These are phyloP conservation scores for Drosophila cardini DNA, from an alignment of 1,140 invertebrate genomes.

Conservation along the genomic window DNA sequence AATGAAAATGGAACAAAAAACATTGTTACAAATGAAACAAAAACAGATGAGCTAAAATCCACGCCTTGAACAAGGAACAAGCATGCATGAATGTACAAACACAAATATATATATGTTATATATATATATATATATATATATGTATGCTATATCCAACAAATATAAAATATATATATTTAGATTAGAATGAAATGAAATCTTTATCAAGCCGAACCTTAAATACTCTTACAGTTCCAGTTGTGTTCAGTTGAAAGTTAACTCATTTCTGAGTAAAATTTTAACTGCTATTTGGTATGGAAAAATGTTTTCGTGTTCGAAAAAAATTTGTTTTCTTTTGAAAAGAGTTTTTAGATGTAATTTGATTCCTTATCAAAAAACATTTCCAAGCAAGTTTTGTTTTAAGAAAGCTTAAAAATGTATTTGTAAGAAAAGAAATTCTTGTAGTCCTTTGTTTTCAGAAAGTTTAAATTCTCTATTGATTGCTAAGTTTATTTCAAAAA, in stretches of 20 bases:
- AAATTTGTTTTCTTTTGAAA: too few relatives aligned
- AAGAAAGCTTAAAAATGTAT: too few relatives aligned
- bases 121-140: too few relatives aligned
- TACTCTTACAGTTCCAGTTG: neutral
- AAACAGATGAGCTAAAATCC: slow-evolving; percentile 10
- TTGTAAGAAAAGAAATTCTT: too few relatives aligned
- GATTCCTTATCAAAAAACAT: too few relatives aligned
- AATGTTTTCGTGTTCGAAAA: too few relatives aligned
- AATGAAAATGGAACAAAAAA: slow-evolving; percentile 20
- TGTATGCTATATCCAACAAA: neutral
- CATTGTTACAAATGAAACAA: slow-evolving; percentile 27
- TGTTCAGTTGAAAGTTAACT: neutral
- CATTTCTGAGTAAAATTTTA: neutral
- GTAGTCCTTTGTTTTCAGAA: too few relatives aligned
- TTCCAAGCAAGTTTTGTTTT: too few relatives aligned
- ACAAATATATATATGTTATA: slow-evolving; percentile 4
- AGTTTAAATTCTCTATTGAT: too few relatives aligned
- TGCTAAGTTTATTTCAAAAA: too few relatives aligned
- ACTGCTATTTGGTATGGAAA: too few relatives aligned
- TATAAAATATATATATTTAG: neutral
- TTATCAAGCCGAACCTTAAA: neutral
- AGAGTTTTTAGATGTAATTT: too few relatives aligned
- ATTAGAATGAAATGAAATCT: neutral
- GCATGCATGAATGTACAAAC: neutral
- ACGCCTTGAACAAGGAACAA: neutral